Evolutionary conservation across 2,888 invertebrate genomes (phyloP), one percentile per base, ranked within the genome.

Genomic region (Epicampocera succincta): DNA sequence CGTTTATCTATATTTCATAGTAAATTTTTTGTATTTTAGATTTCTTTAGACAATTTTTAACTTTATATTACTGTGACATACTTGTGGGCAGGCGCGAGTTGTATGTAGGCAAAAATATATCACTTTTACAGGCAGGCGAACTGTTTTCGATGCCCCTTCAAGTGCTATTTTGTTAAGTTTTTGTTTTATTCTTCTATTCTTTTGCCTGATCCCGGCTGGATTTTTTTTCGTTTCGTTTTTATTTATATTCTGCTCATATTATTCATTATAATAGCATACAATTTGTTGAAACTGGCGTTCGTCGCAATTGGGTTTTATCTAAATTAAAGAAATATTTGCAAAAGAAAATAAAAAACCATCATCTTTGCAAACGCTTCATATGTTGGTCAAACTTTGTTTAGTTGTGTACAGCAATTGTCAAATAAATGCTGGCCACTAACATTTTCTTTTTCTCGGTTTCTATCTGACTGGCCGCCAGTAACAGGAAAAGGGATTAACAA

Each of bases 361-460:
- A n/a, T n/a, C n/a, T n/a, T n/a, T n/a, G n/a, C n/a, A n/a, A n/a
- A n/a, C n/a, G n/a, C n/a, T n/a, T n/a, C 38, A 44, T 38, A 13
- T 38, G 6, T 19, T 8, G 12, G n/a, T 46, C 42, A 71, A 48
- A 77, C 46, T 58, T 72, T 66, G 72, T 58, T 65, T 48, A 48
- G 50, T 66, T 50, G 29, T 38, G 56, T 54, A 50, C 15, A 72
- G 66, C 72, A 33, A 33, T 78, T 78, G 66, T 69, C 66, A 66
- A 73, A 68, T 79, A 66, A 79, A 68, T 73, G 79, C 72, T 61
- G 50, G 58, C 52, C 33, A 78, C n/a, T n/a, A n/a, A n/a, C 65
- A 71, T 60, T 66, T 72, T 72, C 40, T 68, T 61, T n/a, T 25
- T 38, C 19, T 25, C 17, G 25, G 2, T 6, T 15, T 8, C 29